Evolutionary conservation across 2,888 invertebrate species (phyloP).

Genomic region (Boloria euphrosyne): DNA sequence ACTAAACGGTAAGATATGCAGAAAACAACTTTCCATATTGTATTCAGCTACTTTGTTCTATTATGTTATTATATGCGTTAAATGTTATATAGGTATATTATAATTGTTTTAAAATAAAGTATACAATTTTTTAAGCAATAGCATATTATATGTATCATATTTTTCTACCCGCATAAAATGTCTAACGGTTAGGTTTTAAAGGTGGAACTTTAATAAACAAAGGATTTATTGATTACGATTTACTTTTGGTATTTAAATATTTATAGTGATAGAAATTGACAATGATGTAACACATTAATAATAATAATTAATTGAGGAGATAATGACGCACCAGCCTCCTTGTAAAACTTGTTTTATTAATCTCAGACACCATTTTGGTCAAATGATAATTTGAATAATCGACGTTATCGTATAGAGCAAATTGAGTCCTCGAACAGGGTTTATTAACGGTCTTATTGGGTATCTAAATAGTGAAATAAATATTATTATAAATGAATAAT

Average conservation of each 20-base stretch:
- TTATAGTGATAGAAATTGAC: slow-evolving; percentile 19
- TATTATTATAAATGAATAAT: too few species aligned
- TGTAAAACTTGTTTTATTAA: slow-evolving; percentile 35
- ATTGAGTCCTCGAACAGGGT: slow-evolving; percentile 5
- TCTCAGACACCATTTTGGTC: slow-evolving; percentile 22
- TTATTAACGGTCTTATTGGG: background rate
- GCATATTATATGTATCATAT: background rate
- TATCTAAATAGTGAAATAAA: too few species aligned
- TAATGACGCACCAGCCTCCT: slow-evolving; percentile 28
- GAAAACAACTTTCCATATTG: slow-evolving; percentile 30
- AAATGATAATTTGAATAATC: slow-evolving; percentile 25
- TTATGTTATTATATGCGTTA: background rate
- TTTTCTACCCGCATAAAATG: slow-evolving; percentile 16
- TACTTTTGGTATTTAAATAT: background rate
- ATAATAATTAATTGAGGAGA: slow-evolving; percentile 27
- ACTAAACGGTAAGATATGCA: slow-evolving; percentile 78
- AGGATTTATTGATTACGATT: slow-evolving; percentile 5
- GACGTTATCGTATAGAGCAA: slow-evolving; percentile 18
- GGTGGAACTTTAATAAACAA: background rate
- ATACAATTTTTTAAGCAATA: background rate
- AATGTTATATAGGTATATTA: too few species aligned
- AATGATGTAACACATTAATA: slow-evolving; percentile 28
- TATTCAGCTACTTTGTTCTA: background rate
- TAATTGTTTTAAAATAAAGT: background rate
- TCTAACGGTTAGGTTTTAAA: background rate